Conservation (phyloP, 2,113 vertebrate genomes). For the Mola mola region DNA sequence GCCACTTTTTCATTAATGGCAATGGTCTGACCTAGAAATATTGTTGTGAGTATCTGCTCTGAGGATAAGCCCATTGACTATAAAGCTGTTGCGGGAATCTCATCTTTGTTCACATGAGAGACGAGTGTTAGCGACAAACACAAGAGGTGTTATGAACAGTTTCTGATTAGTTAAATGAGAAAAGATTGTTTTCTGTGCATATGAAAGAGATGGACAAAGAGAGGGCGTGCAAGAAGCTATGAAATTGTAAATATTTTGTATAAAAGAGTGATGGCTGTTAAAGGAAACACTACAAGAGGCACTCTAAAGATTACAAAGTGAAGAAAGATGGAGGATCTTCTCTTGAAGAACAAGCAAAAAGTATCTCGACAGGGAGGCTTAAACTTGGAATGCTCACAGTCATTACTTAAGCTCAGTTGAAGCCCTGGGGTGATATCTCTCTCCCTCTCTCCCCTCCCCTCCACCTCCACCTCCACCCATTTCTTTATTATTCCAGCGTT, state of each 20-base stretch:
- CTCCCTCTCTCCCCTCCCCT: not conserved
- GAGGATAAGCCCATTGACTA: conserved; percentile 30
- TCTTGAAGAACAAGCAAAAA: conserved; percentile 5
- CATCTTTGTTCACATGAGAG: conserved; percentile 18
- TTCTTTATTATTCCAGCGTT: conserved; percentile 27
- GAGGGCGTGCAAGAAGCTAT: conserved; percentile 18
- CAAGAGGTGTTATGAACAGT: conserved; percentile 3
- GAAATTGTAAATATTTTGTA: conserved; percentile 30
- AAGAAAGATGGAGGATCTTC: not conserved
- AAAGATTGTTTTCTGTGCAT: conserved; percentile 14
- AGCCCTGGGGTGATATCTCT: conserved; percentile 35
- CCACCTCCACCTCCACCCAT: not conserved
- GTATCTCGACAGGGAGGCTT: conserved; percentile 26
- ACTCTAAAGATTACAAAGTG: conserved; percentile 9
- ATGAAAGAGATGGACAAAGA: conserved; percentile 15
- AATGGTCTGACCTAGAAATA: conserved; percentile 33
- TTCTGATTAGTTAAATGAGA: not conserved
- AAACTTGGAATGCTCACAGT: conserved; percentile 22
- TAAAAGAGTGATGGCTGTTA: conserved; percentile 1
- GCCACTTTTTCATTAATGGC: conserved; percentile 35
- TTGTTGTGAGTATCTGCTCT: conserved; percentile 11
- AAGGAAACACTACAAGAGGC: too few species aligned
- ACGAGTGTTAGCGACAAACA: not conserved
- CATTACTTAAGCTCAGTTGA: conserved; percentile 49
- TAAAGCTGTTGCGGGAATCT: conserved; percentile 21